Base-by-base conservation (phyloP, 1,140 invertebrate genomes). In the Nixonia krombeini region DNA sequence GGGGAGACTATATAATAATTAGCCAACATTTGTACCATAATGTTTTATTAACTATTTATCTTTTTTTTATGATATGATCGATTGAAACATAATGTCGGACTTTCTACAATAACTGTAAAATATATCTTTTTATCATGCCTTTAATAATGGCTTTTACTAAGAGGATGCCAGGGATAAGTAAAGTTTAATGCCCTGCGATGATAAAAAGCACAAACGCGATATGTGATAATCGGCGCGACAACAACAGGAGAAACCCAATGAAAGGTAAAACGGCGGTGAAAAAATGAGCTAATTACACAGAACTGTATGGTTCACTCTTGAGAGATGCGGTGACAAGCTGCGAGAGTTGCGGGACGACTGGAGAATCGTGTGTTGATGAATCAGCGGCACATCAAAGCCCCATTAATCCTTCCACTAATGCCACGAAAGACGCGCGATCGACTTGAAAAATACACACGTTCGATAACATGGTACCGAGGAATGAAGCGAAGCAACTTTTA, bases 321-420 rank as follows among this genome's bases (percentile, higher is more conserved):
- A 66, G 70, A 74, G 75, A 68, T 50, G 71, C 71, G 78, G 77
- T 82, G 81, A 83, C 80, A 82, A 80, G 78, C 77, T 73, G 71
- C 76, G 76, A 78, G 73, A 72, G 73, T 61, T 72, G 58, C 52
- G 74, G 68, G 69, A 75, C 55, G 62, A 57, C 58, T 61, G 59
- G 67, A 63, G 55, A 49, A 63, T 57, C 63, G 51, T 67, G 59
- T 59, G 68, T 70, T 70, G 62, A 73, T 68, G 63, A 70, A 67
- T 57, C 67, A 72, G 79, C 81, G 80, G 81, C 79, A 80, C 79
- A 83, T 83, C 81, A 83, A 83, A 83, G 81, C 72, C 70, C 56
- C 66, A 56, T 71, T 71, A 71, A 71, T 66, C 69, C 63, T 59
- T 53, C 49, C 40, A 59, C 55, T 55, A 63, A 64, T 71, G 63